These are phyloP conservation scores for Cyrtonyx montezumae DNA, from an alignment of 2,113 vertebrate genomes.

Conservation along the genomic window DNA sequence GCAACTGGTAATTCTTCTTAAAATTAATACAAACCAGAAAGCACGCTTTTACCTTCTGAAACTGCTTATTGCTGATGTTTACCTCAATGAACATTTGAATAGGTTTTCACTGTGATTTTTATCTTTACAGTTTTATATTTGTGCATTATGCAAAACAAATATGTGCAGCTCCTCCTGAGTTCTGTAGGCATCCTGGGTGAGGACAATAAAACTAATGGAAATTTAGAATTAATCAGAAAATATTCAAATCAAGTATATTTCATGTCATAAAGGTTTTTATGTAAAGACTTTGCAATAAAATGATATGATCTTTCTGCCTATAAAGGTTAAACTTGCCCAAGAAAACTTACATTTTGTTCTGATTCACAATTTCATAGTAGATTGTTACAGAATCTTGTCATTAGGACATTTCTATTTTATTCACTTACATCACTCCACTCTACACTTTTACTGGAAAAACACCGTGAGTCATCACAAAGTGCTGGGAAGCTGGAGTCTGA, in stretches of 20 bases:
- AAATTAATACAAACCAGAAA: neutral
- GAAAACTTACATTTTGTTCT: neutral
- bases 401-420: neutral
- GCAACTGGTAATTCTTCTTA: neutral
- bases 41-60: neutral
- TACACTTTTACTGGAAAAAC: neutral
- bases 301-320: neutral
- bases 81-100: neutral
- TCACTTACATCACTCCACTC: neutral
- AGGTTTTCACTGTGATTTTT: neutral
- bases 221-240: neutral
- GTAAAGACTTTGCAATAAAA: neutral
- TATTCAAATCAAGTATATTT: neutral
- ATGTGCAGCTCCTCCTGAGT: neutral
- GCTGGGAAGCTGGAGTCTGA: neutral
- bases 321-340: neutral
- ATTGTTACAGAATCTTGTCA: neutral
- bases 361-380: neutral
- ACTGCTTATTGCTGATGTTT: neutral
- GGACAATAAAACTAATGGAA: neutral
- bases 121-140: neutral
- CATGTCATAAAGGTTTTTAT: neutral
- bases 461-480: neutral
- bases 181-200: neutral
- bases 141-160: slow-evolving; percentile 1